A percentile compares a stretch with the other conserved stretches of the same genome.
Conservation (phyloP, 2,113 vertebrate species). For the Erythrocebus patas region DNA sequence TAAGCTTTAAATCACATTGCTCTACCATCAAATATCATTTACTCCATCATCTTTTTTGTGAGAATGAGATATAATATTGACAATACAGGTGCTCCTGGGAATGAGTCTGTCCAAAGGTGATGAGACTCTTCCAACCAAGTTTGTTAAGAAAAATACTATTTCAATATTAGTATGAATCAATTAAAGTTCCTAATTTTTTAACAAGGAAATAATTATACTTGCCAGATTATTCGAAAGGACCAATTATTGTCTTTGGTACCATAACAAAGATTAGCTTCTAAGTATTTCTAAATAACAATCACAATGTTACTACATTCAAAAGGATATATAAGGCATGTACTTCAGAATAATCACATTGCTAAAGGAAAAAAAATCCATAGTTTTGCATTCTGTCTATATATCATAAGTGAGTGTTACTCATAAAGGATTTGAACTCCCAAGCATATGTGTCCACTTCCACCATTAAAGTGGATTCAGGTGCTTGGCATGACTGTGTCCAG, state of each 20-base stretch:
- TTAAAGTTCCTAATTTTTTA: slow-evolving; percentile 32
- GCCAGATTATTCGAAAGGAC: slow-evolving; percentile 29
- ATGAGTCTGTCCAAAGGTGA: slow-evolving; percentile 15
- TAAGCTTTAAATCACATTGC: not conserved
- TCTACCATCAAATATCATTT: slow-evolving; percentile 6
- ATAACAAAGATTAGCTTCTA: not conserved
- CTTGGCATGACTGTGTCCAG: slow-evolving; percentile 76
- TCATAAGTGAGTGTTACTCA: slow-evolving; percentile 76
- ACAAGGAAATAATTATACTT: not conserved
- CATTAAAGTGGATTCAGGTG: slow-evolving; percentile 80
- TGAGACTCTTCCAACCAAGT: slow-evolving; percentile 38
- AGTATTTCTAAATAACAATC: not conserved
- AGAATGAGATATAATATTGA: slow-evolving; percentile 30
- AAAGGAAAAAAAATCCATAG: not conserved
- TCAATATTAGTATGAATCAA: not conserved
- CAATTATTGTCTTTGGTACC: not conserved
- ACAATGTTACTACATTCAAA: not conserved
- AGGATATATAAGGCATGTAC: not conserved
- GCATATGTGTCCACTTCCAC: slow-evolving; percentile 73
- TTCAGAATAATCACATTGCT: not conserved
- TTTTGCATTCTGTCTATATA: slow-evolving; percentile 63
- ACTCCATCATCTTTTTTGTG: slow-evolving; percentile 40
- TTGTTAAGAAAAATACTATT: slow-evolving; percentile 59
- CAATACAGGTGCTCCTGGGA: slow-evolving; percentile 29
- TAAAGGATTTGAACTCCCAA: slow-evolving; percentile 75